phyloP scores from a whole-genome alignment of 1,140 invertebrate genomes.

The Papilio glaucus region DNA sequence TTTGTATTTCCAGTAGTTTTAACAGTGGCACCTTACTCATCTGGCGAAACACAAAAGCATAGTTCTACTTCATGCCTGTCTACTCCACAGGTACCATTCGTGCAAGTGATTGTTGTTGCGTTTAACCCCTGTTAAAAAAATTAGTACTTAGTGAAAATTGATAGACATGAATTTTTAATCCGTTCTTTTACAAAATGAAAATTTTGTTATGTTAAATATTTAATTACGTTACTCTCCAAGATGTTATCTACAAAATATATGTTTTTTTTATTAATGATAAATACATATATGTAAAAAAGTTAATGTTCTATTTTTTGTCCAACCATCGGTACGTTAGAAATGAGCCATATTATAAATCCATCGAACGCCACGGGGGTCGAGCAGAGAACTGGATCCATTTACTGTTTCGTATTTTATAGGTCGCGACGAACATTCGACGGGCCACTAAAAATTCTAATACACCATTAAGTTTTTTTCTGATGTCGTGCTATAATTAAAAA shows the following conservation, averaged over 20 bases:
- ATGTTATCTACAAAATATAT: slow-evolving; percentile 14
- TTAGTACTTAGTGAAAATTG: no score
- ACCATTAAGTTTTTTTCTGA: not conserved
- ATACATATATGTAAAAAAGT: not conserved
- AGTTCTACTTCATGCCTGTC: no score
- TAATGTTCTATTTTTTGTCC: slow-evolving; percentile 25
- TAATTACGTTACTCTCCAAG: not conserved
- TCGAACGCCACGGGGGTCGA: slow-evolving; percentile 23
- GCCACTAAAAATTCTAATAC: slow-evolving; percentile 11
- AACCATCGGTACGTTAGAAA: not conserved
- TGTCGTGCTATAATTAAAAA: slow-evolving; percentile 26
- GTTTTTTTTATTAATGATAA: not conserved
- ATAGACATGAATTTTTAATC: no score
- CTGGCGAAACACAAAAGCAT: no score
- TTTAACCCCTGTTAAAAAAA: no score
- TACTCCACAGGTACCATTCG: no score
- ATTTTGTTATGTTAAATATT: not conserved
- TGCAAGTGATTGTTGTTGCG: no score
- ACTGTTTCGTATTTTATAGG: slow-evolving; percentile 16
- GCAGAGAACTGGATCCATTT: slow-evolving; percentile 16
- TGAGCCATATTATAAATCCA: slow-evolving; percentile 24
- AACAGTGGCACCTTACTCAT: no score
- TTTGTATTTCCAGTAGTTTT: no score
- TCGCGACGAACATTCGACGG: not conserved
- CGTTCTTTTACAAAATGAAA: no score